Base-by-base conservation (phyloP, 2,113 vertebrate genomes). In the Gulo gulo region DNA sequence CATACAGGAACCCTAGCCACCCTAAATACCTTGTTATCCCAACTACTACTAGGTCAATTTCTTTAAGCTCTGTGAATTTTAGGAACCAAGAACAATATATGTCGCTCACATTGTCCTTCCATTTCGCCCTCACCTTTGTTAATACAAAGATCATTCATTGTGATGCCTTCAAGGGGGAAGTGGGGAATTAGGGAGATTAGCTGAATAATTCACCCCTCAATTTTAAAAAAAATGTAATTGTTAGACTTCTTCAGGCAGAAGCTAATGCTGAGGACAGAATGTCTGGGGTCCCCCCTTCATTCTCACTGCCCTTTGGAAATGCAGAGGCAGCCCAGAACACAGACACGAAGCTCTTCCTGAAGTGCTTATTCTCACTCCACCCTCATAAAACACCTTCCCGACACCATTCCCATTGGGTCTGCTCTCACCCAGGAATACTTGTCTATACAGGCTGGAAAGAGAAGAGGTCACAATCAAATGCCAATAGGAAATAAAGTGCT, bases 21-120 rank as follows among this genome's bases (percentile, higher is more conserved):
- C 74, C 78, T 74, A 78, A 86, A 59, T 14, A 31, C 21, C 34
- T 88, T 73, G 36, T 9, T 21, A 52, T 91, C 31, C 47, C 91
- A 57, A 61, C 36, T 50, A 87, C 9, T 31, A 69, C 12, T 59
- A 73, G 34, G 86, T 86, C 67, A 63, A 57, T 92, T 96, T 96
- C 65, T 94, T 95, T 34, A 86, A 82, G 24, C 12, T 84, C 87
- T 74, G 86, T 97, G 81, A 81, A 71, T 80, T 85, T 92, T 74
- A 95, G 36, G 52, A 95, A 93, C 59, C 73, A 67, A 94, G 96
- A 96, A 73, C 21, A 83, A 69, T 57, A 13, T 29, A 42, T 2
- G 4, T 12, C 31, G 65, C 5, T 80, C 52, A 80, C 1, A 29
- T 31, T n/a, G 14, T 50, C 24, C 63, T 74, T 82, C 73, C 45